Evolutionary conservation across 2,888 invertebrate genomes (phyloP), one percentile per base, ranked within the genome.

Genomic region (Sthenelais limicola): DNA sequence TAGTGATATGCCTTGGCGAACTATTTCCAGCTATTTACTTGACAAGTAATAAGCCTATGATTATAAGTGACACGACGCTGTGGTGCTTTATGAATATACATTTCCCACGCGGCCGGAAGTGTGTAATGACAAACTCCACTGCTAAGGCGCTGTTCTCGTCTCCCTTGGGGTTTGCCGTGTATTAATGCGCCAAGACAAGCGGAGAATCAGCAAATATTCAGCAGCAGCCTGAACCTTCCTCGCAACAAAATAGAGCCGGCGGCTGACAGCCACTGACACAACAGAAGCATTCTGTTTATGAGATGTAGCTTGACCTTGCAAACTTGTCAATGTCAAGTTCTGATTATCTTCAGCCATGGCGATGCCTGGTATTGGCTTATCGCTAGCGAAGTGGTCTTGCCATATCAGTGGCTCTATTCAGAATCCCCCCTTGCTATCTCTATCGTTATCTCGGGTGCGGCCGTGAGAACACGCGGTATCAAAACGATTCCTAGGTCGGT

Each of bases 121-220:
- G 1, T 21, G 54, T 18, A 62, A 12, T 38, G 38, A 38, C 62
- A 62, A 28, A 26, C 35, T 1, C 38, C 24, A 9, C 24, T n/a
- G 12, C 12, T 26, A 12, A 9, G 38, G 38, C 26, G 12, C 38
- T 9, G 35, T 4, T 1, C 24, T 35, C 62, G 43, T 33, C 21
- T 62, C 62, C 43, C 62, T 24, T 28, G 35, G 35, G 62, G 38
- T 4, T 35, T 18, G 5, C 38, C 2, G 38, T 62, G 62, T 62
- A 62, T 62, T 62, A 62, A 62, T 62, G 62, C 62, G 62, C 62
- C 62, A 38, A 38, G 62, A 62, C 62, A 62, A 43, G 62, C 62
- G 62, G 38, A 38, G 35, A 35, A 38, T 35, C 62, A 43, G 62
- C 62, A 62, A 56, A 62, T 62, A 62, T 35, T 62, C 30, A 18